Evolutionary conservation across 92 coral and sea anemone species (phyloP).

Genomic region (Plumapathes pennacea): DNA sequence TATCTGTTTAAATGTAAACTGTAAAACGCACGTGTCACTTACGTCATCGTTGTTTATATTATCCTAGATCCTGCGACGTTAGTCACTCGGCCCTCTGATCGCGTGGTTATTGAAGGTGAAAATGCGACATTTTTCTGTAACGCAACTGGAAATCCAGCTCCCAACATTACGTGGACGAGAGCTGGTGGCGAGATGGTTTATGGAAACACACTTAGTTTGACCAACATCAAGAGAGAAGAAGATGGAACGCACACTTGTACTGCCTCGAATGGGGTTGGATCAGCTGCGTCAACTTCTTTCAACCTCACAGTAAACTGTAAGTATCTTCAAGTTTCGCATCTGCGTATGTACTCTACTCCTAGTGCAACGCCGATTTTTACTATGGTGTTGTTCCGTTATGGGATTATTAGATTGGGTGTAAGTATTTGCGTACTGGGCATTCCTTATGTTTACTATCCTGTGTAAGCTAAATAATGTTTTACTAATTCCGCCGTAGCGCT

Average conservation of each 20-base stretch:
- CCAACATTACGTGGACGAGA: conserved; percentile 7
- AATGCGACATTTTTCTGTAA: not conserved
- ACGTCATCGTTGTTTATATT: not conserved
- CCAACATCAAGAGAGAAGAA: conserved; percentile 7
- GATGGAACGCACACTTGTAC: conserved; percentile 6
- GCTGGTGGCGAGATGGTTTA: not conserved
- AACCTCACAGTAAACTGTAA: conserved; percentile 4
- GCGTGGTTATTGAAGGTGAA: conserved; percentile 1
- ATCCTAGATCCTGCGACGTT: conserved; percentile 1
- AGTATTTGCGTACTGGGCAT: too few species aligned
- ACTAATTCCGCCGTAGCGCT: too few species aligned
- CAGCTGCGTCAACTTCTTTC: not conserved
- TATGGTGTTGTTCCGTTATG: too few species aligned
- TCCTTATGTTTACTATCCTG: too few species aligned
- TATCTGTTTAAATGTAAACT: too few species aligned
- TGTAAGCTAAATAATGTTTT: too few species aligned
- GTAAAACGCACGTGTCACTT: too few species aligned
- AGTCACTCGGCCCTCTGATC: not conserved
- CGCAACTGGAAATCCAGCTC: conserved; percentile 4
- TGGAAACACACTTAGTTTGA: not conserved
- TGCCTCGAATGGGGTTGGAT: conserved; percentile 1
- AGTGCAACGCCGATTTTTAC: too few species aligned
- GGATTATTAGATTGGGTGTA: too few species aligned
- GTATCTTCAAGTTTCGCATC: too few species aligned
- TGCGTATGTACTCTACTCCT: too few species aligned